A percentile compares a stretch with the other conserved stretches of the same genome.
These are phyloP conservation scores for Carollia perspicillata DNA, from an alignment of 2,113 vertebrate genomes.

Conservation along the genomic window DNA sequence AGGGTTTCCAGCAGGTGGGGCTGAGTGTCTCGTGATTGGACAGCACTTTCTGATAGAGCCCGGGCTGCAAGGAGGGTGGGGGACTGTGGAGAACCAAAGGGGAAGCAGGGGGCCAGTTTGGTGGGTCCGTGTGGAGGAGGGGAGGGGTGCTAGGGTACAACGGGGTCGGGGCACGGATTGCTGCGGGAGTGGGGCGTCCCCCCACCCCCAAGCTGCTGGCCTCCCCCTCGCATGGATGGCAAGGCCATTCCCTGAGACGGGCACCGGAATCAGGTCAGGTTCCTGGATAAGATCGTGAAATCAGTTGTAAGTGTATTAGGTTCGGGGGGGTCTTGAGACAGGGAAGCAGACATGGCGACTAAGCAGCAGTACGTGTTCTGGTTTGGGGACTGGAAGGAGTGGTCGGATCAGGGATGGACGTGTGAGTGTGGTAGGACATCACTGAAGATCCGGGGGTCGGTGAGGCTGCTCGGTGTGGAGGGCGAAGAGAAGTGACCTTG, in stretches of 20 bases:
- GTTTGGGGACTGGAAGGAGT: not conserved
- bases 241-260: not conserved
- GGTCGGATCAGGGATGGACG: not conserved
- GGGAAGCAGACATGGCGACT: too few relatives aligned
- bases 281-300: rapidly evolving
- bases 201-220: not conserved
- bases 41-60: not conserved
- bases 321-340: not conserved
- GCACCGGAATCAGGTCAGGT: not conserved
- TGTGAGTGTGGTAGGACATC: too few relatives aligned
- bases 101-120: not conserved
- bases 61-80: not conserved
- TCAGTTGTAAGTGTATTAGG: not conserved
- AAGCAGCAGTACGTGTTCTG: rapidly evolving
- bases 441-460: too few relatives aligned
- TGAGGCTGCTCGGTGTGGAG: not conserved
- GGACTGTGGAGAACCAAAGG: not conserved
- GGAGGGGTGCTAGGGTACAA: not conserved
- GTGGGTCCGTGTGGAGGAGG: not conserved
- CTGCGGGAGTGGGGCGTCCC: not conserved
- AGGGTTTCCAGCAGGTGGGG: not conserved
- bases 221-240: not conserved
- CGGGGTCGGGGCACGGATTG: not conserved
- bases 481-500: not conserved
- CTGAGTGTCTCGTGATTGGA: not conserved